Evolutionary conservation across 2,888 invertebrate species (phyloP).

Genomic region (Eucera pruinosa): DNA sequence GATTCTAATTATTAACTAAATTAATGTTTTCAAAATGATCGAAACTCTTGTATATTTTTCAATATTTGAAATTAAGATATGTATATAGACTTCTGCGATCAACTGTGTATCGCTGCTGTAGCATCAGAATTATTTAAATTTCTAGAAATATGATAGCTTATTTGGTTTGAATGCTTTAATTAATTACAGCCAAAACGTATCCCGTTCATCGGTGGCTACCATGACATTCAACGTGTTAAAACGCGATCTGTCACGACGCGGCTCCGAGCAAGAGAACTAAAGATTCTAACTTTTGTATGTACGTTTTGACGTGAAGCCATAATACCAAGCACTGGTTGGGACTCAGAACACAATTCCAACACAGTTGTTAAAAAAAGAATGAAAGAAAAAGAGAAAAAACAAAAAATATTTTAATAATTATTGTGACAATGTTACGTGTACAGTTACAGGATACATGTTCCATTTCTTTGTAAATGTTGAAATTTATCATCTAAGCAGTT

Average conservation of each 20-base stretch:
- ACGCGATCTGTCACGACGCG: slow-evolving; percentile 33
- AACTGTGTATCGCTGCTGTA: too few species aligned
- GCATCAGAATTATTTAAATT: too few species aligned
- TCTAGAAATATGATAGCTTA: too few species aligned
- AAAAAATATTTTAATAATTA: slow-evolving; percentile 52
- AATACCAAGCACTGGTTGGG: slow-evolving; percentile 47
- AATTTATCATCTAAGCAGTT: slow-evolving; percentile 33
- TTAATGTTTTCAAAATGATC: too few species aligned
- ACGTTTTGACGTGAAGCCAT: slow-evolving; percentile 30
- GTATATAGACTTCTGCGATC: too few species aligned
- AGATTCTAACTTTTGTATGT: slow-evolving; percentile 57
- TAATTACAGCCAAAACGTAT: too few species aligned
- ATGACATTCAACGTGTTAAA: too few species aligned
- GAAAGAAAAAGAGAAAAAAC: slow-evolving; percentile 26
- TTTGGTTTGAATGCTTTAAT: too few species aligned
- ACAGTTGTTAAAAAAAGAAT: slow-evolving; percentile 34
- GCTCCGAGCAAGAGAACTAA: slow-evolving; percentile 26
- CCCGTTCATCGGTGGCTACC: too few species aligned
- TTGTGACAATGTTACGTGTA: slow-evolving; percentile 53
- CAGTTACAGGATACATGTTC: slow-evolving; percentile 51
- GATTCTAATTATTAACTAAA: too few species aligned
- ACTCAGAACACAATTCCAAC: slow-evolving; percentile 48
- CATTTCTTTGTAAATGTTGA: slow-evolving; percentile 52
- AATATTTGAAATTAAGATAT: too few species aligned
- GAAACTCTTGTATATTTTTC: too few species aligned